phyloP scores from a whole-genome alignment of 37 sponge, comb jelly and placozoan species.

The Aphrocallistes beatrix region DNA sequence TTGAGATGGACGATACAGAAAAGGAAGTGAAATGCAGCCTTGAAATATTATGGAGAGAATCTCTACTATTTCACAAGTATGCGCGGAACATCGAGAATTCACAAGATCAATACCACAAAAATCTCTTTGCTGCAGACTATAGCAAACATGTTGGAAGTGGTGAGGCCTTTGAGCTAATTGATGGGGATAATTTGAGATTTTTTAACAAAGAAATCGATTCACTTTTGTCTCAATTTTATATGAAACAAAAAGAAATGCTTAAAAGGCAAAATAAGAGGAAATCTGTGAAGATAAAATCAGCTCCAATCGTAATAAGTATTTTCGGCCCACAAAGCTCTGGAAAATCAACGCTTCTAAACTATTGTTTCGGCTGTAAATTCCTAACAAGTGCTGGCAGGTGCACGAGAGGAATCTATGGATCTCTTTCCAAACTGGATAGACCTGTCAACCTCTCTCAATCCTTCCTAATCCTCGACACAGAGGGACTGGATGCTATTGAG shows the following conservation, averaged over 20 bases:
- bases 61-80: background rate
- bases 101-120: background rate
- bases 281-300: background rate
- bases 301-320: background rate
- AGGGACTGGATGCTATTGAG: conserved; percentile 8
- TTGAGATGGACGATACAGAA: background rate
- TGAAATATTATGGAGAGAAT: background rate
- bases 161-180: background rate
- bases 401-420: background rate
- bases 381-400: background rate
- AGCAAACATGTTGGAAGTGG: background rate
- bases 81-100: background rate
- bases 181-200: background rate
- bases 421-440: background rate
- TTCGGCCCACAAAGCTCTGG: background rate
- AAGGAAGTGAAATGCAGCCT: background rate
- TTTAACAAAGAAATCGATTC: background rate
- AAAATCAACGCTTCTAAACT: background rate
- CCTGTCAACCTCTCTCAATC: background rate
- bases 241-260: background rate
- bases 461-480: background rate
- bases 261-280: background rate
- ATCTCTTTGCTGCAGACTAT: background rate
- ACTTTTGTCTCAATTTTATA: background rate
- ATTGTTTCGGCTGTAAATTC: conserved; percentile 16